Evolutionary conservation across 2,113 vertebrate species (phyloP).

Genomic region (Marmota flaviventris): DNA sequence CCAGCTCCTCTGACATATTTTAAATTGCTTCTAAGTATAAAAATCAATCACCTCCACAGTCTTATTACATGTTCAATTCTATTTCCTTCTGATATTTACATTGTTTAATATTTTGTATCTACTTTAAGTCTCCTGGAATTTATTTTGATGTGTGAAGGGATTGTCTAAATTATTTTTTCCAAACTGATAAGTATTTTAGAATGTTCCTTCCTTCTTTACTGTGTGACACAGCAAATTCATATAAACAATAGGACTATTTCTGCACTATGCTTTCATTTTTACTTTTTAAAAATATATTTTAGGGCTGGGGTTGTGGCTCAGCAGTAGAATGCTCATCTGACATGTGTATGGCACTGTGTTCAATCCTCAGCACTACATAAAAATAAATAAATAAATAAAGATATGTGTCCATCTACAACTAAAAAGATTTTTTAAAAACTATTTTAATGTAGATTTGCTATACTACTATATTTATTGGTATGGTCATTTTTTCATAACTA

Average conservation of each 20-base stretch:
- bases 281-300: neutral
- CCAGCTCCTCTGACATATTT: neutral
- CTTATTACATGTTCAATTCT: constrained; percentile 31
- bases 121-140: constrained; percentile 34
- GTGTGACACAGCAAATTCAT: neutral
- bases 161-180: constrained; percentile 24
- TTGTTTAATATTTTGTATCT: constrained; percentile 57
- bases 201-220: constrained; percentile 3
- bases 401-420: too few relatives aligned
- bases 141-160: constrained; percentile 10
- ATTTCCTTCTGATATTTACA: constrained; percentile 46
- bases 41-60: constrained; percentile 23
- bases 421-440: neutral
- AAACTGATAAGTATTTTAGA: constrained; percentile 24
- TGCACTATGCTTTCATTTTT: neutral
- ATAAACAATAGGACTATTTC: neutral
- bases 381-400: too few relatives aligned
- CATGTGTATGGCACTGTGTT: too few relatives aligned
- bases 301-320: too few relatives aligned
- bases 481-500: constrained; percentile 35
- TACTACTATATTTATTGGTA: neutral
- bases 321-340: too few relatives aligned
- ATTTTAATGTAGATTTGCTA: constrained; percentile 40
- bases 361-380: too few relatives aligned
- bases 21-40: constrained; percentile 7